These are phyloP conservation scores for Microcaecilia unicolor DNA, from an alignment of 2,797 vertebrate species.

Conservation along the genomic window DNA sequence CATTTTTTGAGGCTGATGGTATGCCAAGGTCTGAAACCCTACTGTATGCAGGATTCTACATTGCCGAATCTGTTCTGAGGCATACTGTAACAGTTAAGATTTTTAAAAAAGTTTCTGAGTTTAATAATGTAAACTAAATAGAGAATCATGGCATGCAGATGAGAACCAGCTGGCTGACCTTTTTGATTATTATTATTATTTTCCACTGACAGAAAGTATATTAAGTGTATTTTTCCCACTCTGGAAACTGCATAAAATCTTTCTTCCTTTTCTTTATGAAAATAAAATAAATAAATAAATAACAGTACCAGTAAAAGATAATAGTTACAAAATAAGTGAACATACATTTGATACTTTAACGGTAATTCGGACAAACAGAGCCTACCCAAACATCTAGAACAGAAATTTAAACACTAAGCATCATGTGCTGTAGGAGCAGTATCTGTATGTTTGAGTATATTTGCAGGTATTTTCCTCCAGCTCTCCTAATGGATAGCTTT, in stretches of 20 bases:
- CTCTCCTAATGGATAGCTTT: no score
- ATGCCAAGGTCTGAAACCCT: constrained; percentile 47
- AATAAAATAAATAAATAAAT: constrained; percentile 29
- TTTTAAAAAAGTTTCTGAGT: constrained; percentile 50
- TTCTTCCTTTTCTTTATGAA: constrained; percentile 36
- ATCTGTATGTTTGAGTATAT: no score
- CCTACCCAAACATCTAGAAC: constrained; percentile 7
- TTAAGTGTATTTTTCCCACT: constrained; percentile 40
- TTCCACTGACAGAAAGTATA: constrained; percentile 24
- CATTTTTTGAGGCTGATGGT: constrained; percentile 38
- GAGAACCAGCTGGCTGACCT: constrained; percentile 52
- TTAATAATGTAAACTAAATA: constrained; percentile 62
- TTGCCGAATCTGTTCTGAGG: constrained; percentile 47
- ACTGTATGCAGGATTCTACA: constrained; percentile 52
- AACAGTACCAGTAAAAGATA: constrained; percentile 25
- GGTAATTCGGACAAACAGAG: constrained; percentile 19
- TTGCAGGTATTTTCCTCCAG: no score
- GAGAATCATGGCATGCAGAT: constrained; percentile 52
- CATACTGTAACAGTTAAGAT: constrained; percentile 58
- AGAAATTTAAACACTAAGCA: not conserved
- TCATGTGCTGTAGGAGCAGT: not conserved
- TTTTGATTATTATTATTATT: constrained; percentile 2
- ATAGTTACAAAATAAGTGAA: constrained; percentile 27
- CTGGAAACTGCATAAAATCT: constrained; percentile 46
- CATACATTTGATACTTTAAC: constrained; percentile 28